Conservation (phyloP, 2,113 vertebrate species). For the Helogale parvula region DNA sequence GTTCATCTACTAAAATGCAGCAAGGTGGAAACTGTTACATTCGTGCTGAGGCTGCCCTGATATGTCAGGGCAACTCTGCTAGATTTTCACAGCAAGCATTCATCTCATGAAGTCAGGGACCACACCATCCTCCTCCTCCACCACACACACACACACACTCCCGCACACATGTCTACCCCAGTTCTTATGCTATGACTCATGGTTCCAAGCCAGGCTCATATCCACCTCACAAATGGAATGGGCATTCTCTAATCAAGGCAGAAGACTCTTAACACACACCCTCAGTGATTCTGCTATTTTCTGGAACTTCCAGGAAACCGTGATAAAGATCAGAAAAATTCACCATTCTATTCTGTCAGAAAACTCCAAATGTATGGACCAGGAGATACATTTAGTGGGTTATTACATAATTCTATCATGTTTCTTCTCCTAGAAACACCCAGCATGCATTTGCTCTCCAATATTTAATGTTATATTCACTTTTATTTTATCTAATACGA, state of each 20-base stretch:
- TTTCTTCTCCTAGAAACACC: background rate
- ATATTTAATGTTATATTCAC: constrained; percentile 20
- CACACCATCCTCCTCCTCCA: background rate
- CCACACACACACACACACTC: background rate
- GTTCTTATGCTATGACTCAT: background rate
- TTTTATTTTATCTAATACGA: background rate
- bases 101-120: background rate
- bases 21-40: background rate
- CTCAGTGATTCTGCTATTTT: background rate
- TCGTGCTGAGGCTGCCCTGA: background rate
- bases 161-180: background rate
- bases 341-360: background rate
- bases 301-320: background rate
- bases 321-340: background rate
- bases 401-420: background rate
- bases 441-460: background rate
- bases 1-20: constrained; percentile 23
- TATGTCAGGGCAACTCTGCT: background rate
- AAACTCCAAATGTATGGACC: background rate
- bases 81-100: background rate
- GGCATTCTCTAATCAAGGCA: background rate
- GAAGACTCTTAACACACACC: background rate
- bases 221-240: background rate
- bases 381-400: background rate
- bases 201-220: background rate